Evolutionary conservation across 2,113 vertebrate genomes (phyloP).

Genomic region (Sceloporus tristichus): DNA sequence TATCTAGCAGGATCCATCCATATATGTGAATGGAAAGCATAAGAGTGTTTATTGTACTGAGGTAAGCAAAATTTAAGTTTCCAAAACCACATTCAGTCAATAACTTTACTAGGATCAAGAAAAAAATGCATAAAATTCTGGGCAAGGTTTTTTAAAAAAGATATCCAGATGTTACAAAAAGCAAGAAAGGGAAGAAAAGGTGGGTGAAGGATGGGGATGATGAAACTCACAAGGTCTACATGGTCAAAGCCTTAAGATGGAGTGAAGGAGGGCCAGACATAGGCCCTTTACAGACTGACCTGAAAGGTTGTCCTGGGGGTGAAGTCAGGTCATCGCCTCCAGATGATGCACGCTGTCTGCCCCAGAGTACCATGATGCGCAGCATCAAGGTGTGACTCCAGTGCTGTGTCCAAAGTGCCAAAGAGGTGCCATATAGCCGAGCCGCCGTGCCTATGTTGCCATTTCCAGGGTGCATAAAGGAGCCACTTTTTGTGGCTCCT

Average conservation of each 20-base stretch:
- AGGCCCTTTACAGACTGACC: too few species aligned
- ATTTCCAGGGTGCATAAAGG: too few species aligned
- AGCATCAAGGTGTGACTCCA: too few species aligned
- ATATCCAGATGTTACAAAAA: neutral
- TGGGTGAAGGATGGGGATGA: neutral
- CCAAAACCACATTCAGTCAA: neutral
- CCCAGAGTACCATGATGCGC: too few species aligned
- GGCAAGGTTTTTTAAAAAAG: neutral
- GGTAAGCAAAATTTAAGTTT: neutral
- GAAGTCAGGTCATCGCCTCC: neutral
- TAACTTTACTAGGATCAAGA: neutral
- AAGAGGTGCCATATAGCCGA: too few species aligned
- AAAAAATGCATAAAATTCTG: neutral
- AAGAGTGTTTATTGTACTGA: neutral
- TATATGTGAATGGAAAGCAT: neutral
- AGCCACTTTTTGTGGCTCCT: too few species aligned
- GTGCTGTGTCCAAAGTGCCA: too few species aligned
- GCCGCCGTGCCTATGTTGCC: too few species aligned
- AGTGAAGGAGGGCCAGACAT: neutral
- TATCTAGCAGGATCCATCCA: neutral
- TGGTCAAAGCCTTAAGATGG: neutral
- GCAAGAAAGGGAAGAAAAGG: neutral
- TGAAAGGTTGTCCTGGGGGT: neutral
- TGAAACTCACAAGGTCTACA: neutral
- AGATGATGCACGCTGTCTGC: too few species aligned